Base-by-base conservation (phyloP, 2,888 invertebrate genomes). In the Cotesia congregata region DNA sequence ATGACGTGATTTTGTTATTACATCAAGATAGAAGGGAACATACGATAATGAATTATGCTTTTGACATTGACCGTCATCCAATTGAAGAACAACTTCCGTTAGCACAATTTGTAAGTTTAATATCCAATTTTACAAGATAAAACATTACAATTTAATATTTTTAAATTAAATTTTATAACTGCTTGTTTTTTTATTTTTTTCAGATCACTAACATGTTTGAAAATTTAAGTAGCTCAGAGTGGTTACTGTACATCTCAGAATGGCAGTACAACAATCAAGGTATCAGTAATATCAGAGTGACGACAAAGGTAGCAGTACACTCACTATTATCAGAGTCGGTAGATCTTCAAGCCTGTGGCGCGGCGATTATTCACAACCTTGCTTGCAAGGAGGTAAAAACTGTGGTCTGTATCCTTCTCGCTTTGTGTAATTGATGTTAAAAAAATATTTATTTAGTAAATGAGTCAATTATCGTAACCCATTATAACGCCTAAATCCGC, bases 361-460 rank as follows among this genome's bases (percentile, higher is more conserved):
- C 96, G 1, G 96, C 96, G 83, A 94, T 97, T 81, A 93, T 97
- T 84, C 94, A 96, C 91, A 97, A 97, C 91, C 92, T 97, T 85
- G 96, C 96, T 89, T 94, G 95, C 92, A 97, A 97, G 94, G 97
- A 97, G 94, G 97, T 97, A 92, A 97, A 97, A 93, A 96, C 97
- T 90, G 97, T 97, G 95, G 97, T 97, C 94, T 92, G 96, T 95
- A 94, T 94, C 93, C 87, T 86, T 80, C 79, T 79, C 76, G 61
- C 72, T 79, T 38, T 72, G 72, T 62, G 20, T 71, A 76, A 60
- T 50, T 70, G 74, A 64, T 76, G 59, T 65, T 30, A 74, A 74
- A 60, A 12, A 72, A 68, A 75, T 67, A 74, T 76, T 41, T 50
- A 67, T 20, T 72, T 67, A 64, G 2, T 50, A 50, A 50, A 50